These are phyloP conservation scores for Poliocrania exsul DNA, from an alignment of 2,797 vertebrate species.

Conservation along the genomic window DNA sequence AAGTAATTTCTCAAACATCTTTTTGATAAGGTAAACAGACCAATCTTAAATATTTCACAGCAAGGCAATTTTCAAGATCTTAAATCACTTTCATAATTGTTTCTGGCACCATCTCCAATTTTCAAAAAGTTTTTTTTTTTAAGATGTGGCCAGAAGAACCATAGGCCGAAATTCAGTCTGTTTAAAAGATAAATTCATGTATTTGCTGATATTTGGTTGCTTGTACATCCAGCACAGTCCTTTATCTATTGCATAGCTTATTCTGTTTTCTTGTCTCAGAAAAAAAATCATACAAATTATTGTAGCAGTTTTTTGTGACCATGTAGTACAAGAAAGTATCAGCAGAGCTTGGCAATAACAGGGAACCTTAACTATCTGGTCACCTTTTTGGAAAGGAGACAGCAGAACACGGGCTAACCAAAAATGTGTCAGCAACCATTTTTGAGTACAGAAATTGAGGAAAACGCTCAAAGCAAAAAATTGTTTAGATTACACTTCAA, in stretches of 20 bases:
- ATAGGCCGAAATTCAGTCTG: conserved; percentile 13
- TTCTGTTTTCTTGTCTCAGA: not conserved
- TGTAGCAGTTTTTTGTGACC: not conserved
- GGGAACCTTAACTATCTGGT: not conserved
- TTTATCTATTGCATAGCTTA: not conserved
- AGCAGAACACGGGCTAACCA: not conserved
- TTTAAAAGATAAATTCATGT: conserved; percentile 18
- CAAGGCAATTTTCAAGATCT: conserved; percentile 52
- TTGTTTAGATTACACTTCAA: not conserved
- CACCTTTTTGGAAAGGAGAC: not conserved
- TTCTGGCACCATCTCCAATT: conserved; percentile 51
- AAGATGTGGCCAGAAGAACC: conserved; percentile 14
- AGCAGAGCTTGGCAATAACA: not conserved
- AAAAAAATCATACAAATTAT: not conserved
- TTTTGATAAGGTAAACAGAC: conserved; percentile 56
- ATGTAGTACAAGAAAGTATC: not conserved
- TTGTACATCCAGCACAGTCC: not conserved
- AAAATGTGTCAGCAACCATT: not conserved
- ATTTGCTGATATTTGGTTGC: not conserved
- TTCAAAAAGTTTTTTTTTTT: conserved; percentile 1
- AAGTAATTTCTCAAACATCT: conserved; percentile 51
- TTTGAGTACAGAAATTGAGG: not conserved
- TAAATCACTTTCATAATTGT: conserved; percentile 37
- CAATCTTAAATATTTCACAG: conserved; percentile 59
- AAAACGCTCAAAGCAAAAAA: not conserved